Base-by-base conservation (phyloP, 2,888 invertebrate genomes). In the Pheosia tremula region DNA sequence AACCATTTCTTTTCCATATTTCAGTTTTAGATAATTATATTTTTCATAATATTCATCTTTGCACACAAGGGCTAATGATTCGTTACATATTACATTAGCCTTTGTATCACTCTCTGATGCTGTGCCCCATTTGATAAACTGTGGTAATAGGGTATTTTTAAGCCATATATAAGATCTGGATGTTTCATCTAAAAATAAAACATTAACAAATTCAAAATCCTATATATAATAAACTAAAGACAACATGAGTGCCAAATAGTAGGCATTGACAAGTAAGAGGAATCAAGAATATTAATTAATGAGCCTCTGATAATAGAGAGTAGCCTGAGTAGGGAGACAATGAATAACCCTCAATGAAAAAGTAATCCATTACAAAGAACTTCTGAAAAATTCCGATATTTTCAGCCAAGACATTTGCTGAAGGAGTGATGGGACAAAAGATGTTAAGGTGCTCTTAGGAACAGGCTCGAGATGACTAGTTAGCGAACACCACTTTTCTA, bases 1-100 rank as follows among this genome's bases (percentile, higher is more conserved):
- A 9, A 97, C 95, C 83, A 98, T 95, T 65, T 95, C 91, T 63
- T 94, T 91, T 0, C 97, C 97, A 94, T 98, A 97, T 85, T 96
- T 97, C 2, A 91, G 80, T 84, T 98, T 98, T 8, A 98, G 87
- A 38, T 94, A 78, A 76, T 96, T 95, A 82, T 98, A 98, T 63
- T 96, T 91, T 39, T 85, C 80, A 77, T 95, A 95, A 84, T 98
- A 98, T 63, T 94, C 91, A 67, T 96, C 96, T 10, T 95, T 84
- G 10, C 95, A 89, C 4, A 98, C 90, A 50, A 97, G 90, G 62
- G 93, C 90, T 54, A 98, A 87, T 0, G 98, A 97, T 67, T 91
- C 88, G 61, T 71, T 87, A 58, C 86, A 87, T 45, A 86, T 65
- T 24, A 11, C 6, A n/a, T 66, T 74, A 37, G 72, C 69, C 13